Base-by-base conservation (phyloP, 1,140 invertebrate genomes). In the Philopotamus ludificatus region DNA sequence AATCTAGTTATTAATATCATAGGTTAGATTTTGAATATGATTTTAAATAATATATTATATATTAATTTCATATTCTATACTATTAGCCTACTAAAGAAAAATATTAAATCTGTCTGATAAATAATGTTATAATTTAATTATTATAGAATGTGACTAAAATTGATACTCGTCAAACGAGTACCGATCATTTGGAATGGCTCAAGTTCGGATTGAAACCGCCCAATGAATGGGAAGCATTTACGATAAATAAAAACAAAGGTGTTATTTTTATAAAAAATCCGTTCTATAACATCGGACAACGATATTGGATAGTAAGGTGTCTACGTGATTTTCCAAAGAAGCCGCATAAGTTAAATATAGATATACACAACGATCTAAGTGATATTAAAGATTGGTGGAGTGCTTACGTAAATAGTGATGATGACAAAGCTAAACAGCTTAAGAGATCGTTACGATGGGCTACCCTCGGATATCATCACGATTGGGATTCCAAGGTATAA, bases 401-500 rank as follows among this genome's bases (percentile, higher is more conserved):
- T 10, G 77, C 78, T 71, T 82, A 78, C 72, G 70, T 77, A 57
- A 73, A 72, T 50, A 67, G 68, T 42, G 71, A 78, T 62, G 53
- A 72, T 50, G 74, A 74, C 67, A 65, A 71, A 25, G 72, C 78
- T 53, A 72, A 73, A 12, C 71, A 75, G 28, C 64, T 85, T 16
- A 73, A 81, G 55, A 81, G 82, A 58, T 91, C 91, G 74, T 80
- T 97, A 59, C 80, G 94, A 72, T 98, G 95, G 95, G 85, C 88
- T 12, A 97, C 95, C 1, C 76, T 97, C 28, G 95, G 95, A 16
- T 97, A 96, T 76, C 95, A 98, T 78, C 94, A 98, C 76, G 87
- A 97, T 78, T 97, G 95, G 95, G 87, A 95, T 72, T 92, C 91
- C 45, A 97, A 97, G 84, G 84, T 91, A 80, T 21, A 47, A 76